These are phyloP conservation scores for Heliangelus exortis DNA, from an alignment of 2,797 vertebrate genomes.

Conservation along the genomic window DNA sequence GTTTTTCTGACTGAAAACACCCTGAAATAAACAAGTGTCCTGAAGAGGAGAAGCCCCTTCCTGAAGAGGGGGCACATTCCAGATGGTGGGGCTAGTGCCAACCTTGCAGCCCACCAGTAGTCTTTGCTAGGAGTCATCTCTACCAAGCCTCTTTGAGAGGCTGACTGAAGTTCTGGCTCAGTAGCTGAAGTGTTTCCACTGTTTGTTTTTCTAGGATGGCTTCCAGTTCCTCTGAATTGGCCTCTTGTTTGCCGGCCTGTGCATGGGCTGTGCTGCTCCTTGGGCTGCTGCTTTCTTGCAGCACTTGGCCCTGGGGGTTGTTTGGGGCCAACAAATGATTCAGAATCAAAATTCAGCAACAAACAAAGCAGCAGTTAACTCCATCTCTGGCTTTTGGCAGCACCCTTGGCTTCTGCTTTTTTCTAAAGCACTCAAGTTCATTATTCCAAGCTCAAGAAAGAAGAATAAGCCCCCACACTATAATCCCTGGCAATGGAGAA, in stretches of 20 bases:
- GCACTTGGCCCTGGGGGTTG: not conserved
- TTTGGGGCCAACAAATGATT: conserved; percentile 22
- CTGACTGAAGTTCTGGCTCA: not conserved
- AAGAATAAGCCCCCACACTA: not conserved
- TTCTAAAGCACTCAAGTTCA: not conserved
- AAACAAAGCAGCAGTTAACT: not conserved
- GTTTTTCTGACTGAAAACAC: conserved; percentile 22
- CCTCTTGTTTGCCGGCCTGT: conserved; percentile 66
- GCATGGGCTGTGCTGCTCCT: not conserved
- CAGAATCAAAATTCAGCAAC: not conserved
- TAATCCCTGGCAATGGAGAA: not conserved
- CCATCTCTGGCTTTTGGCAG: not conserved
- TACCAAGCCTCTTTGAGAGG: conserved; percentile 72
- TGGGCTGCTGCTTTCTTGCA: not conserved
- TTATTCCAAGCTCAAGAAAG: not conserved
- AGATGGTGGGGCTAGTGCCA: not conserved
- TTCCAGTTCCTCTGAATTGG: conserved; percentile 77
- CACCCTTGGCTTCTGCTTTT: not conserved
- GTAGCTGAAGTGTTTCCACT: conserved; percentile 75
- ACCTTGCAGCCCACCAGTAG: not conserved
- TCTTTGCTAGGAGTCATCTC: conserved; percentile 56
- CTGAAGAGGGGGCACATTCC: not conserved
- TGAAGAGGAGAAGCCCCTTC: too few species aligned
- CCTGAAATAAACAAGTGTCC: not conserved
- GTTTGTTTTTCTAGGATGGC: conserved; percentile 82